A percentile compares a stretch with the other conserved stretches of the same genome.
phyloP scores from a whole-genome alignment of 1,140 invertebrate genomes.

The Drosophila pachea region DNA sequence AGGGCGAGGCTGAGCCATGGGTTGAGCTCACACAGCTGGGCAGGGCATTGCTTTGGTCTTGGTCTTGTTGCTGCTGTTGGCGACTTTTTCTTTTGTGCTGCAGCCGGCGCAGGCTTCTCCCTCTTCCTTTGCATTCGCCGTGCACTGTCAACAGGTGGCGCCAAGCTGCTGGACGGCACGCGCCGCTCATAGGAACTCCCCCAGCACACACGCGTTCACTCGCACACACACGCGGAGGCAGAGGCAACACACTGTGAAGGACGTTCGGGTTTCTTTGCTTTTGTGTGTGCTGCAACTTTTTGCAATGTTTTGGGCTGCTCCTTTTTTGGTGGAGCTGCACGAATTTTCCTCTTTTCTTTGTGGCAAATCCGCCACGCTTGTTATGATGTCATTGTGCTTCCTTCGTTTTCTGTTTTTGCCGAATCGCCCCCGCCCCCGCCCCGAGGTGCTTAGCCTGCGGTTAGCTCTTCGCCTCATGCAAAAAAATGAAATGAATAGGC shows the following conservation, averaged over 20 bases:
- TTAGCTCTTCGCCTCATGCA: too few species aligned
- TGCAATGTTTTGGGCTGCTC: constrained; percentile 37
- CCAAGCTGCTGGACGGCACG: constrained; percentile 55
- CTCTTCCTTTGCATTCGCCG: not conserved
- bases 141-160: constrained; percentile 60
- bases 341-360: too few species aligned
- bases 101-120: constrained; percentile 7
- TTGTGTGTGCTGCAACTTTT: constrained; percentile 58
- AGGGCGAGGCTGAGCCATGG: not conserved
- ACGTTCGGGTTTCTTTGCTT: constrained; percentile 64
- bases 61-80: constrained; percentile 37
- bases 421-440: too few species aligned
- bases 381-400: too few species aligned
- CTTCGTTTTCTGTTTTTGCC: too few species aligned
- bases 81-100: constrained; percentile 60
- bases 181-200: constrained; percentile 15
- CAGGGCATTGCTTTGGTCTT: constrained; percentile 44
- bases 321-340: constrained; percentile 33
- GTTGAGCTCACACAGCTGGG: not conserved
- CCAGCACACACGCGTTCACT: constrained; percentile 15
- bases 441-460: too few species aligned
- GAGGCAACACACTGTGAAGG: constrained; percentile 48
- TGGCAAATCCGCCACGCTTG: too few species aligned
- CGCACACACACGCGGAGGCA: constrained; percentile 1
- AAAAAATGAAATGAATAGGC: too few species aligned